These are phyloP conservation scores for Sarcophaga subvicina DNA, from an alignment of 2,888 invertebrate species.

Conservation along the genomic window DNA sequence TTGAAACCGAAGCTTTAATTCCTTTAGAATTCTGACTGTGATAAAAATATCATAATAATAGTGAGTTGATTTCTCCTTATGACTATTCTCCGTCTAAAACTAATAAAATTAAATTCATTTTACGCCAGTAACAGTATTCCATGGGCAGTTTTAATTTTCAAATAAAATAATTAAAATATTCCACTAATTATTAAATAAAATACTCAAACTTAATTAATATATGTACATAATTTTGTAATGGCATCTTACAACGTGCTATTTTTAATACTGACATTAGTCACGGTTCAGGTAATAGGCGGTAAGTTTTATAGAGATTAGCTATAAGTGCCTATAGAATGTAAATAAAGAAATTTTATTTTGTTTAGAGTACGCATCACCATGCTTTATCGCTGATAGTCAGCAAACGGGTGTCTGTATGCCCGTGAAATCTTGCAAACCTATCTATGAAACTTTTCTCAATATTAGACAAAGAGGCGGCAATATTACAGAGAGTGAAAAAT, in stretches of 20 bases:
- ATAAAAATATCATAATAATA: neutral
- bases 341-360: neutral
- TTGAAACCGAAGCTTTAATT: neutral
- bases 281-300: neutral
- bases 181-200: neutral
- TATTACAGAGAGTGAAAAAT: neutral
- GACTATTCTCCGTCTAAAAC: neutral
- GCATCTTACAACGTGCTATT: neutral
- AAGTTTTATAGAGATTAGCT: no score
- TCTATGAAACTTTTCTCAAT: conserved; percentile 21
- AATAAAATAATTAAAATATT: neutral
- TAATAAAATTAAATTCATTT: neutral
- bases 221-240: neutral
- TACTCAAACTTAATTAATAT: neutral
- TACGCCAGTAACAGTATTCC: neutral
- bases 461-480: conserved; percentile 24
- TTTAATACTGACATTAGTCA: neutral
- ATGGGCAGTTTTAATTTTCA: neutral
- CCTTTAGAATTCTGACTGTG: neutral
- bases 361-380: conserved; percentile 42
- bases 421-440: conserved; percentile 45
- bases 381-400: conserved; percentile 9
- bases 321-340: no score
- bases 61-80: neutral
- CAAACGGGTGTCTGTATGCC: conserved; percentile 45